Percentiles rank a stretch among this genome's conserved stretches.
phyloP scores from a whole-genome alignment of 2,797 vertebrate genomes.

The Uromys caudimaculatus region DNA sequence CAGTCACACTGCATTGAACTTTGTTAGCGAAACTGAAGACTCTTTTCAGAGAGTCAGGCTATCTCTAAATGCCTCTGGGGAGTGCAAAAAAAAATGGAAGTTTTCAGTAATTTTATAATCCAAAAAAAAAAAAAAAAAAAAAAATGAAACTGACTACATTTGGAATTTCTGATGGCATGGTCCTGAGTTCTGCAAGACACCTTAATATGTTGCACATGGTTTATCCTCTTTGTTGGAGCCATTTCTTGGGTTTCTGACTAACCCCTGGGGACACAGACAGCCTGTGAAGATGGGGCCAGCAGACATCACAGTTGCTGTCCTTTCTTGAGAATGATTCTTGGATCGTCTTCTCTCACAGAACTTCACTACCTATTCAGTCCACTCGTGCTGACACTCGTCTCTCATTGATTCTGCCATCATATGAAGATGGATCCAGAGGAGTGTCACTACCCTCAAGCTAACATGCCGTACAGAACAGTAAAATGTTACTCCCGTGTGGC shows the following conservation, averaged over 20 bases:
- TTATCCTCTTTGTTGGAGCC: background rate
- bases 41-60: background rate
- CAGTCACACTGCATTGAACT: background rate
- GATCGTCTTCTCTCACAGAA: background rate
- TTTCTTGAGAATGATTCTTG: background rate
- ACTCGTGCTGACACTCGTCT: background rate
- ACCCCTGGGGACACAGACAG: background rate
- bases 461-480: background rate
- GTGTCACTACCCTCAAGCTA: background rate
- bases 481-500: background rate
- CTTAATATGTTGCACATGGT: background rate
- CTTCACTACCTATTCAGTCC: background rate
- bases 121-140: background rate
- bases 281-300: background rate
- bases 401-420: background rate
- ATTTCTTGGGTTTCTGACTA: background rate
- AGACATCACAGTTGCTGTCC: background rate
- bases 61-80: background rate
- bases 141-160: background rate
- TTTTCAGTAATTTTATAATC: background rate
- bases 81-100: background rate
- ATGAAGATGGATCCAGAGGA: background rate
- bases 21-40: background rate
- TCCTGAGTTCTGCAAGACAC: background rate
- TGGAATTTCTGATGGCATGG: background rate